Evolutionary conservation across 2,888 invertebrate genomes (phyloP), one percentile per base, ranked within the genome.

Genomic region (Cyclophora punctaria): DNA sequence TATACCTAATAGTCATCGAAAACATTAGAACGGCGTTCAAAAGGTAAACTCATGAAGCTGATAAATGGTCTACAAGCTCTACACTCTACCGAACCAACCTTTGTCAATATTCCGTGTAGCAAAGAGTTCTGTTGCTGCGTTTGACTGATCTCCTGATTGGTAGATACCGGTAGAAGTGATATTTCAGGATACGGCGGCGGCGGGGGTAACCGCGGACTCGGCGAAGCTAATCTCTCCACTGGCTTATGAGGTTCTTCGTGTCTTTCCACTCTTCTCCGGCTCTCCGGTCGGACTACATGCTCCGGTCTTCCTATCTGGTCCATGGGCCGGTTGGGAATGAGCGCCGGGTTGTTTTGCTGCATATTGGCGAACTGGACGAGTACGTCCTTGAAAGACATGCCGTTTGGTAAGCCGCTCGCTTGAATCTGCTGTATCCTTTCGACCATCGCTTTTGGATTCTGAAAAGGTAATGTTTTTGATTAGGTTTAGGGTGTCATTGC

Each of bases 101-200:
- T 94, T 2, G 94, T 94, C 50, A 95, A 83, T 64, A 94, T 94
- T 43, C 94, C 94, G 69, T 95, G 95, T 3, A 95, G 89, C 47
- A 95, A 79, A 0, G 94, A 94, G 53, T 91, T 91, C 61, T 91
- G 90, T 55, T 90, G 89, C 3, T 80, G 73, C 4, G 80, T 70
- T 3, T 79, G 67, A 41, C 49, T 48, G 0, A 68, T 65, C 0
- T 83, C 83, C 56, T 80, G 76, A 66, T 75, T 62, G 3, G 85
- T 81, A 3, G 75, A 83, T 49, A 95, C 94, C 0, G 95, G 94
- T 69, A 94, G 92, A 33, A 95, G 87, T 2, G 94, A 95, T 46
- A 95, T 94, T 79, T 95, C 95, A 0, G 94, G 94, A 82, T 94
- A 94, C 47, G 91, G 93, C 46, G 92, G 93, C 3, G 93, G 92